Conservation (phyloP, 2,797 vertebrate species). For the Rhinogobio ventralis region DNA sequence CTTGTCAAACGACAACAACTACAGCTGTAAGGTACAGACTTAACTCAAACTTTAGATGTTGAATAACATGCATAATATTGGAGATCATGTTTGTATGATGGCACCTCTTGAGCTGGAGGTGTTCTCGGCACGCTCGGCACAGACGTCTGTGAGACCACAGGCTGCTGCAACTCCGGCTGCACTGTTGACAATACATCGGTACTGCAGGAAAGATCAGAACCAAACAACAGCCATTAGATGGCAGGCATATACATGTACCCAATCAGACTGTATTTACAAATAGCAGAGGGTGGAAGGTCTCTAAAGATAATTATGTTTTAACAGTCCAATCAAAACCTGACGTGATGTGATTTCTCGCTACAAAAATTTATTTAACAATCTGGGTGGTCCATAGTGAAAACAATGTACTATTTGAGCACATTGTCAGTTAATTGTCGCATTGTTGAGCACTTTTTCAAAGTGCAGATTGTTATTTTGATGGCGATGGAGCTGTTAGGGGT, state of each 20-base stretch:
- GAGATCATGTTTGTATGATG: not conserved
- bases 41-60: not conserved
- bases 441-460: not conserved
- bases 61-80: not conserved
- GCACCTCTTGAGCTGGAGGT: conserved; percentile 89
- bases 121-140: conserved; percentile 89
- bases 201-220: conserved; percentile 71
- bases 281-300: not conserved
- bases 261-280: conserved; percentile 3
- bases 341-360: not conserved
- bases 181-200: conserved; percentile 93
- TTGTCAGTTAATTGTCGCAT: not conserved
- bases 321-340: conserved; percentile 7
- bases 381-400: not conserved
- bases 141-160: conserved; percentile 92
- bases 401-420: not conserved
- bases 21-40: not conserved
- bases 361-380: conserved; percentile 7
- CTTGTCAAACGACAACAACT: not conserved
- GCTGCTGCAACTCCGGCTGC: conserved; percentile 94
- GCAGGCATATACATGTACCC: not conserved
- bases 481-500: not conserved
- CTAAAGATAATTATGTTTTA: not conserved
- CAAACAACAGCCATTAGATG: not conserved
- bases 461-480: not conserved